Evolutionary conservation across 1,140 invertebrate species (phyloP), one percentile per base, ranked within the genome.

Genomic region (Drosophila guanche): DNA sequence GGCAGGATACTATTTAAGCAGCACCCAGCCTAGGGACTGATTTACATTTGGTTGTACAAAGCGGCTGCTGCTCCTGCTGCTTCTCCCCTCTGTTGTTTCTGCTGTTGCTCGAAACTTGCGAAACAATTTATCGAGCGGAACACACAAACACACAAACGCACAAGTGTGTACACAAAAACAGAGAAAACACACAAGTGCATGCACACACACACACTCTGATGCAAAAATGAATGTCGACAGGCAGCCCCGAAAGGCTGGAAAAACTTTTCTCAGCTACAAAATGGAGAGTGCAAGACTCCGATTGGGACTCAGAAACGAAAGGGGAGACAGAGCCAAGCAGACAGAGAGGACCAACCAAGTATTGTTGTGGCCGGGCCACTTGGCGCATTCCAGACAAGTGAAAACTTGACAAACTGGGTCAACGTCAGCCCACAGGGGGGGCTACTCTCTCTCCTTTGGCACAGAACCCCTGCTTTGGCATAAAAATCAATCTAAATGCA

Each of bases 401-500:
- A 76, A 78, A 73, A 72, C 57, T 76, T 76, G 71, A 66, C 52
- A 78, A 78, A 77, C 74, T 78, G 55, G 67, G 74, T 76, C 60
- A 78, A n/a, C 54, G 67, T 76, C 59, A 77, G 14, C 43, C 72
- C 67, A 25, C 4, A 22, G 42, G 48, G 14, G 33, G 43, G 3
- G n/a, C 45, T 23, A 23, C 4, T 40, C 20, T 25, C 33, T 10
- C 33, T 56, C 29, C 59, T 33, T 2, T 4, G n/a, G n/a, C 42
- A 50, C 62, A 14, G 10, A 37, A 10, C 1, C 65, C 55, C 33
- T 56, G 55, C 47, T 71, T 57, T 47, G 56, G 60, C 66, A 57
- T 57, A 59, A 69, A 67, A 79, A 79, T 63, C 61, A 79, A 83
- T 83, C 68, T 70, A 83, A 66, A 78, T 83, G 69, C 79, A 75